Base-by-base conservation (phyloP, 2,797 vertebrate genomes). In the Myotis vivesi region DNA sequence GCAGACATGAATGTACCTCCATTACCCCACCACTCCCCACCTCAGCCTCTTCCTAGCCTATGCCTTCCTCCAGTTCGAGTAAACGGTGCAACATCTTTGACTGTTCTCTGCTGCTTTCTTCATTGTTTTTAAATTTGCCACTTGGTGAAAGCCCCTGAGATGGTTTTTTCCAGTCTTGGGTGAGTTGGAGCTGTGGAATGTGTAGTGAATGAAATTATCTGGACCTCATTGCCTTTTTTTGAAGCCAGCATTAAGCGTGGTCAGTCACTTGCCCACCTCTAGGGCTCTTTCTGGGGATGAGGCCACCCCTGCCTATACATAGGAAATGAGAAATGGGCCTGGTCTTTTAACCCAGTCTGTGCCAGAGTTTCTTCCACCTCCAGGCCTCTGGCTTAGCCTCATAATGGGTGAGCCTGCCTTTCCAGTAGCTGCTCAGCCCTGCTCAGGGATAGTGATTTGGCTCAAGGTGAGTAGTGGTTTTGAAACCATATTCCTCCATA, bases 81-180 rank as follows among this genome's bases (percentile, higher is more conserved):
- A 55, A 75, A 71, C 49, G 79, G 75, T 68, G 38, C 94, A 76
- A 81, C n/a, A 49, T 85, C 68, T 72, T 55, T 17, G 36, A 38
- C 36, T 83, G 23, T 90, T 91, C 57, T 89, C 38, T 77, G 72
- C 79, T 91, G 36, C 64, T 94, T 92, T 73, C 57, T 95, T 93
- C 85, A 86, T 72, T 44, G 44, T 95, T 96, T 89, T n/a, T 17
- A 81, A 93, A 94, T 88, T 91, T 95, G 55, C 87, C 68, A 95
- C 25, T 95, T 94, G 19, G 44, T 91, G 30, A 87, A 88, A 96
- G 68, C n/a, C 38, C 76, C 87, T 59, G 75, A 76, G 55, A 71
- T n/a, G 5, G 12, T 41, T 89, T 73, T 36, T 80, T 72, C 91
- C 73, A 94, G 68, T 53, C 41, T 91, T 41, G 23, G 80, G 62